phyloP scores from a whole-genome alignment of 2,888 invertebrate species.

The Laothoe populi region DNA sequence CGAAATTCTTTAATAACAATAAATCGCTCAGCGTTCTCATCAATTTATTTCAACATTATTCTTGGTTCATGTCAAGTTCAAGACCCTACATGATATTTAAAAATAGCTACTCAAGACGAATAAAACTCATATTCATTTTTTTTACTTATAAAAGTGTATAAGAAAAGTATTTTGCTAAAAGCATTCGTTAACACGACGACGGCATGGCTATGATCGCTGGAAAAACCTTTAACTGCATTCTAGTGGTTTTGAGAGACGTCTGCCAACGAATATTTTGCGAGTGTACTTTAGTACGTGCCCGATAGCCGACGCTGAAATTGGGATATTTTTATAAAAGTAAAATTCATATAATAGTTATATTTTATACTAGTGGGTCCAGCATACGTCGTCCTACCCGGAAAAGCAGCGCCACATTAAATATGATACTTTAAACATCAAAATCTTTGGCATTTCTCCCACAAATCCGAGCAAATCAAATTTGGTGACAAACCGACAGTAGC shows the following conservation, averaged over 20 bases:
- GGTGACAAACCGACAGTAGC: too few species aligned
- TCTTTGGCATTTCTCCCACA: too few species aligned
- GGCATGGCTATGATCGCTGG: slow-evolving; percentile 53
- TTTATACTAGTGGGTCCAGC: too few species aligned
- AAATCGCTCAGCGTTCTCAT: neutral
- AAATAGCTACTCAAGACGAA: neutral
- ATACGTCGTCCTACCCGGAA: too few species aligned
- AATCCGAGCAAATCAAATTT: too few species aligned
- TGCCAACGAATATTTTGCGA: slow-evolving; percentile 57
- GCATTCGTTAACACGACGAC: slow-evolving; percentile 66
- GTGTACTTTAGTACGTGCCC: slow-evolving; percentile 38
- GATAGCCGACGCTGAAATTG: neutral
- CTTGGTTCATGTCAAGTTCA: neutral
- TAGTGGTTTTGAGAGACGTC: slow-evolving; percentile 62
- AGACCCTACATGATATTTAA: neutral
- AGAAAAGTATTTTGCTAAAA: slow-evolving; percentile 51
- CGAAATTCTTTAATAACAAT: neutral
- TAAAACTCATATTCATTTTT: neutral
- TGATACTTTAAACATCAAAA: too few species aligned
- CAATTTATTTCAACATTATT: neutral
- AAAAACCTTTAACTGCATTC: slow-evolving; percentile 64
- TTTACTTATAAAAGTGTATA: slow-evolving; percentile 34
- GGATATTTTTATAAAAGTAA: slow-evolving; percentile 2
- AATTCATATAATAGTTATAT: too few species aligned
- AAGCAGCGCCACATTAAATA: too few species aligned